A percentile compares a stretch with the other conserved stretches of the same genome.
These are phyloP conservation scores for Erynnis tages DNA, from an alignment of 2,888 invertebrate genomes.

Conservation along the genomic window DNA sequence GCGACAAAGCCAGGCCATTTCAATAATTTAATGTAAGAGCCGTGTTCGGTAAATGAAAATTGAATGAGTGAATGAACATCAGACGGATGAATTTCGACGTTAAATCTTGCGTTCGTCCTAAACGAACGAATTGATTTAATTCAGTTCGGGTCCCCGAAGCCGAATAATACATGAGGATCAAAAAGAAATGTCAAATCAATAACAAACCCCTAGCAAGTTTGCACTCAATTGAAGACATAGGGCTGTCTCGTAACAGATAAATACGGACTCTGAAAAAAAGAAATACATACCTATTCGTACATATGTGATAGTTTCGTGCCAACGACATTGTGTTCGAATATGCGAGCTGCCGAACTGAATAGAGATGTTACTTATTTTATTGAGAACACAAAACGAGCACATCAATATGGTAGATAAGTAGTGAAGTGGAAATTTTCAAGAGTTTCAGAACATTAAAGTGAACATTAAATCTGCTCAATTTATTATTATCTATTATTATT, in stretches of 20 bases:
- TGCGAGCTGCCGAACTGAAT: background rate
- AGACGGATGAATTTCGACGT: background rate
- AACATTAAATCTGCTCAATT: too few relatives aligned
- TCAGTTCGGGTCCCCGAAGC: background rate
- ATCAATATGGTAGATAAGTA: too few relatives aligned
- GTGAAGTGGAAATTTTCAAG: too few relatives aligned
- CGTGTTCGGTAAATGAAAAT: background rate
- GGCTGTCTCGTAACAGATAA: background rate
- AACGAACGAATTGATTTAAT: constrained; percentile 3
- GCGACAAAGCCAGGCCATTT: too few relatives aligned
- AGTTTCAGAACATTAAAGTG: too few relatives aligned
- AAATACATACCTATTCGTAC: background rate
- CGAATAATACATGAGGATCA: constrained; percentile 28
- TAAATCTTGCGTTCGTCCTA: background rate
- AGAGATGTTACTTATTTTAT: constrained; percentile 4
- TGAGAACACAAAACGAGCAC: constrained; percentile 1
- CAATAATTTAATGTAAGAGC: background rate
- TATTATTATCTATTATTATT: too few relatives aligned
- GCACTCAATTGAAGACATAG: constrained; percentile 8
- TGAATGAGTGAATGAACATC: constrained; percentile 5
- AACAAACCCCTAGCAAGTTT: constrained; percentile 3
- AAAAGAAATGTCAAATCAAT: constrained; percentile 17
- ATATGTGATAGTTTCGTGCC: background rate
- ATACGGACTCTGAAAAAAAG: background rate
- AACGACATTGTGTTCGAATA: background rate